phyloP scores from a whole-genome alignment of 2,797 vertebrate species.

The Paedocypris micromegethes region DNA sequence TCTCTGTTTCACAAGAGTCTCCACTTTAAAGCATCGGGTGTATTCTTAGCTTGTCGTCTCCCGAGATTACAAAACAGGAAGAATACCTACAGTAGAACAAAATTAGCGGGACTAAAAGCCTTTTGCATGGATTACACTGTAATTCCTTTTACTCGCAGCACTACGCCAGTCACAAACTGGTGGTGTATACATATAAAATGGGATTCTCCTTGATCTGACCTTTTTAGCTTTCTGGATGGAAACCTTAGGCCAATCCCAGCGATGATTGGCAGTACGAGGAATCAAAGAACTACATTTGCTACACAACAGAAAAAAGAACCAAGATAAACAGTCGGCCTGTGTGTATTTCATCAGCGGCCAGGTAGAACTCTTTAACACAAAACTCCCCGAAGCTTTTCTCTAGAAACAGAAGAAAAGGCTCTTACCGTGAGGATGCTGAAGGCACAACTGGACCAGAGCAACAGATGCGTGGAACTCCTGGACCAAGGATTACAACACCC shows the following conservation, averaged over 20 bases:
- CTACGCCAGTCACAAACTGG: slow-evolving; percentile 10
- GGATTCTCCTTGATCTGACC: slow-evolving; percentile 35
- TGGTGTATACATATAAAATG: slow-evolving; percentile 12
- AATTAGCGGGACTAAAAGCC: slow-evolving; percentile 37
- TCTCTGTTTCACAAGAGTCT: slow-evolving; percentile 25
- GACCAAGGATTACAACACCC: not conserved
- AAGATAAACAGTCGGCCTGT: slow-evolving; percentile 1
- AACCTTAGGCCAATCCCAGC: slow-evolving; percentile 16
- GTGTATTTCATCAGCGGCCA: not conserved
- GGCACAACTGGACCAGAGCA: not conserved
- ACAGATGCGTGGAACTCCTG: not conserved
- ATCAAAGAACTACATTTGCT: not conserved
- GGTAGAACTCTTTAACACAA: not conserved
- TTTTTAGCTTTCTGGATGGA: slow-evolving; percentile 19
- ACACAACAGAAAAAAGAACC: not conserved
- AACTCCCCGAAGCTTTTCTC: not conserved
- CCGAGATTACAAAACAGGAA: slow-evolving; percentile 45
- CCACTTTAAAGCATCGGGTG: slow-evolving; percentile 34
- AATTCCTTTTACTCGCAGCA: slow-evolving; percentile 41
- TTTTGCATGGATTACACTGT: slow-evolving; percentile 38
- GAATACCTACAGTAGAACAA: slow-evolving; percentile 40
- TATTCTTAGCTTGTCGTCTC: slow-evolving; percentile 34
- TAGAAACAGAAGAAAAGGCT: not conserved
- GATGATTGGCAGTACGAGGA: slow-evolving; percentile 24
- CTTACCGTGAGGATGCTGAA: not conserved